phyloP scores from a whole-genome alignment of 2,797 vertebrate genomes.

The Pseudochaenichthys georgianus region DNA sequence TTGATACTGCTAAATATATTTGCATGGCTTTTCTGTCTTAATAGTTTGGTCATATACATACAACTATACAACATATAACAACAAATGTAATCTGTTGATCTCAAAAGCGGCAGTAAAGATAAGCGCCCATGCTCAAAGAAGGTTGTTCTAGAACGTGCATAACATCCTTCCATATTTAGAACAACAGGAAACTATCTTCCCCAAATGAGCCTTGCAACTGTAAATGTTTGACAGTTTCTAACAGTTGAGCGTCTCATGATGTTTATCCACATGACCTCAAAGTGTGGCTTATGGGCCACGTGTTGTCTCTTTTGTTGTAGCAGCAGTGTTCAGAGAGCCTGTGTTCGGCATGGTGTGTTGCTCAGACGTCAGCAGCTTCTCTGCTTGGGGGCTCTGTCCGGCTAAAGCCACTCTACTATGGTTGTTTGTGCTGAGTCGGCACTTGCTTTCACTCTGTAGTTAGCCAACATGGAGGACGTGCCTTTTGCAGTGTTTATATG shows the following conservation, averaged over 20 bases:
- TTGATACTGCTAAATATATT: too few relatives aligned
- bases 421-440: constrained; percentile 47
- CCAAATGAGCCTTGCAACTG: not conserved
- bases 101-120: not conserved
- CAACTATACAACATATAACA: too few relatives aligned
- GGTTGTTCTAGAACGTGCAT: too few relatives aligned
- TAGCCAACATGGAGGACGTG: not conserved
- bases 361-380: constrained; percentile 55
- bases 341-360: constrained; percentile 42
- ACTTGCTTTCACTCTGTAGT: constrained; percentile 45
- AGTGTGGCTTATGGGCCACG: not conserved
- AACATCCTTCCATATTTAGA: not conserved
- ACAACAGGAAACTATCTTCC: not conserved
- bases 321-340: constrained; percentile 19
- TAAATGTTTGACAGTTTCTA: not conserved
- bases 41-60: not conserved
- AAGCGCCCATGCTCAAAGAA: not conserved
- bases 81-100: not conserved
- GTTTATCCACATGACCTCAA: constrained; percentile 27
- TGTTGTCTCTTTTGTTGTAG: constrained; percentile 41
- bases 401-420: constrained; percentile 62
- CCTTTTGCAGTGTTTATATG: constrained; percentile 5
- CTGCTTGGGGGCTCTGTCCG: constrained; percentile 22
- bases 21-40: too few relatives aligned
- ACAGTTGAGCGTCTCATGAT: constrained; percentile 6